Evolutionary conservation across 1,140 invertebrate species (phyloP), one percentile per base, ranked within the genome.

Genomic region (Mya arenaria): DNA sequence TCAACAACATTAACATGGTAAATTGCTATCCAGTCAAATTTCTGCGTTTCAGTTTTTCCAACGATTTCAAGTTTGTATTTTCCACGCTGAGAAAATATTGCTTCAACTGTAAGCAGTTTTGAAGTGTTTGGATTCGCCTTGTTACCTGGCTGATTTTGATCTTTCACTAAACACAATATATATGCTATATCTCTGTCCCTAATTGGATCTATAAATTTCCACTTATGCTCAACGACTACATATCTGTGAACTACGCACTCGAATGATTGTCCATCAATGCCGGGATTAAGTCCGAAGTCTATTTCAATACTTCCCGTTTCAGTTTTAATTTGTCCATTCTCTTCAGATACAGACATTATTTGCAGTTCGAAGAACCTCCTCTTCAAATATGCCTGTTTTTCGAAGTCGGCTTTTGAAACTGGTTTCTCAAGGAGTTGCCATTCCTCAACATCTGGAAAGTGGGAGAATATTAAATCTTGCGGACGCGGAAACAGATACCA

Each of bases 61-160:
- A 74, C 37, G 30, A 74, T 37, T 39, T 74, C 72, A 60, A 74
- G 30, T 62, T 74, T 74, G 44, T 74, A 41, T 8, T 25, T 19
- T 39, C 55, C 72, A 36, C 36, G n/a, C n/a, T 37, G 4, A 1
- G 55, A 58, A 41, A 74, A 74, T 39, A 55, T 58, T 4, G 62
- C 72, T 36, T 32, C 62, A 15, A 74, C 55, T 39, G 68, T 13
- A n/a, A 71, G 28, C 15, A n/a, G n/a, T n/a, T n/a, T n/a, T n/a
- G n/a, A n/a, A n/a, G n/a, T n/a, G n/a, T n/a, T n/a, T n/a, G n/a
- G n/a, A n/a, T n/a, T n/a, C n/a, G n/a, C n/a, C n/a, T n/a, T n/a
- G n/a, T n/a, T n/a, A n/a, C n/a, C n/a, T n/a, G n/a, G n/a, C n/a
- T n/a, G n/a, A n/a, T n/a, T n/a, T n/a, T n/a, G n/a, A n/a, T n/a